These are phyloP conservation scores for Daboia siamensis DNA, from an alignment of 2,113 vertebrate species.

Conservation along the genomic window DNA sequence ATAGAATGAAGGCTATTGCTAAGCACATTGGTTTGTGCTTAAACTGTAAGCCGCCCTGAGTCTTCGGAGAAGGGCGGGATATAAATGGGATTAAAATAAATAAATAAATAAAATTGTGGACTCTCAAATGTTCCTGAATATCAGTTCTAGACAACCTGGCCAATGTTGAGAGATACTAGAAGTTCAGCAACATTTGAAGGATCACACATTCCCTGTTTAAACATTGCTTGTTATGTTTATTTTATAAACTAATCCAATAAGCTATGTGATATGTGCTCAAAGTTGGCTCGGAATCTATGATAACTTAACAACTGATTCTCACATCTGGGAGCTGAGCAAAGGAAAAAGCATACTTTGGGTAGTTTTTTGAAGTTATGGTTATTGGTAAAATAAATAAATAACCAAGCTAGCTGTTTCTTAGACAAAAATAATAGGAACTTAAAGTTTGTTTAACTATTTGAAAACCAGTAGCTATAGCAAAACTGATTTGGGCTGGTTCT, in stretches of 20 bases:
- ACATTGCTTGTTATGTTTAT: background rate
- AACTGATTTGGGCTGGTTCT: background rate
- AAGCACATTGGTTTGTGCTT: too few relatives aligned
- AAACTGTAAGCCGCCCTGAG: too few relatives aligned
- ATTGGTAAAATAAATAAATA: background rate
- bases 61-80: too few relatives aligned
- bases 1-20: too few relatives aligned
- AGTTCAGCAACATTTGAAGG: background rate
- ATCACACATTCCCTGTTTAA: background rate
- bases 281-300: background rate
- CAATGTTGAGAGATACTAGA: background rate
- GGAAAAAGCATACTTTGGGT: background rate
- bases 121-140: background rate
- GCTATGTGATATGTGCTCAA: background rate
- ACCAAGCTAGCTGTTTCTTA: background rate
- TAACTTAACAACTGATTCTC: background rate
- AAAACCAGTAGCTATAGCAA: background rate
- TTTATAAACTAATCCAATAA: background rate
- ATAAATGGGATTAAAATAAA: too few relatives aligned
- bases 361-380: background rate
- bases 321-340: background rate
- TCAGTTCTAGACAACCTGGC: background rate
- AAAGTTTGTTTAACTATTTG: background rate
- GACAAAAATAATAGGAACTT: background rate
- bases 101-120: too few relatives aligned